Evolutionary conservation across 2,888 invertebrate genomes (phyloP).

Genomic region (Geophilus truncorum): DNA sequence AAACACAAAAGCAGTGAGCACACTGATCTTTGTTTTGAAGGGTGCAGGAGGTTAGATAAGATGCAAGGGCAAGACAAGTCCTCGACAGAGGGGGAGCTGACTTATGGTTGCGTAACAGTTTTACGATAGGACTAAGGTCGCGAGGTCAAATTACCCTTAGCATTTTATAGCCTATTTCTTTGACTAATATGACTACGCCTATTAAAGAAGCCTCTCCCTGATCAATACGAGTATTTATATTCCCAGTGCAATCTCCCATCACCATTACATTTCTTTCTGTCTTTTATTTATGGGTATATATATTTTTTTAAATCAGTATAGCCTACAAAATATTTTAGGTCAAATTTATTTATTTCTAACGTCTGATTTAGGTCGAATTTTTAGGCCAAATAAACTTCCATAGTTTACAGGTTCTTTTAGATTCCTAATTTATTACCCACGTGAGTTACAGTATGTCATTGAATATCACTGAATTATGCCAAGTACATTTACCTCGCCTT

Average conservation of each 20-base stretch:
- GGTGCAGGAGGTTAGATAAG: neutral
- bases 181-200: slow-evolving; percentile 1
- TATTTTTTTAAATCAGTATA: too few species aligned
- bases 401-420: too few species aligned
- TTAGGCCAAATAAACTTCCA: too few species aligned
- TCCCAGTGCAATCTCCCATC: too few species aligned
- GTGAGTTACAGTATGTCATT: too few species aligned
- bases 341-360: neutral
- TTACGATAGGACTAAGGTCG: slow-evolving; percentile 20
- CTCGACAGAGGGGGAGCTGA: slow-evolving; percentile 5
- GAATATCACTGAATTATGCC: neutral
- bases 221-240: neutral
- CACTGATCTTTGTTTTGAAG: slow-evolving; percentile 23
- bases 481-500: neutral
- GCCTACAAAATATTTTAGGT: too few species aligned
- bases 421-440: too few species aligned
- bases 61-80: slow-evolving; percentile 2
- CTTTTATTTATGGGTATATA: too few species aligned
- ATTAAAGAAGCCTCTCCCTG: neutral
- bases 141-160: slow-evolving; percentile 7
- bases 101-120: slow-evolving; percentile 27
- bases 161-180: neutral
- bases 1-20: slow-evolving; percentile 22
- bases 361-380: neutral
- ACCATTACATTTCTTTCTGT: too few species aligned